Percentiles rank a stretch among this genome's conserved stretches.
phyloP scores from a whole-genome alignment of 2,797 vertebrate species.

The Anguilla marmorata region DNA sequence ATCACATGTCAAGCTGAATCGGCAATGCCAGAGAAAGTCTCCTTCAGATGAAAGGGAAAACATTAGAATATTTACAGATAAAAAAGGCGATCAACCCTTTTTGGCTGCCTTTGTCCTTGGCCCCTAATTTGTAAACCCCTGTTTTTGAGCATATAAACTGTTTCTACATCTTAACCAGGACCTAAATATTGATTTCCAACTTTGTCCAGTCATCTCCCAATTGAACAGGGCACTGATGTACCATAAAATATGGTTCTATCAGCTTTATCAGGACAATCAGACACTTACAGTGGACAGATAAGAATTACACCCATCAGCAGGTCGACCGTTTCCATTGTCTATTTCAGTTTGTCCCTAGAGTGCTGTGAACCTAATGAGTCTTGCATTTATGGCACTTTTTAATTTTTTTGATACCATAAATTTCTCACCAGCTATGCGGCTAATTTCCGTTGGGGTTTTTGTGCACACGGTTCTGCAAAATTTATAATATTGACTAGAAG shows the following conservation, averaged over 20 bases:
- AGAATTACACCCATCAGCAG: background rate
- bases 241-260: background rate
- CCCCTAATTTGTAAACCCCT: background rate
- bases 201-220: background rate
- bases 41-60: constrained; percentile 1
- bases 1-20: background rate
- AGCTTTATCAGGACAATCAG: background rate
- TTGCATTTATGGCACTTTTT: background rate
- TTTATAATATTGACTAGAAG: background rate
- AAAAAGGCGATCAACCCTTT: background rate
- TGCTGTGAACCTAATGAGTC: background rate
- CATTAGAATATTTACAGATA: background rate
- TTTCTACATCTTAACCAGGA: background rate
- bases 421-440: background rate
- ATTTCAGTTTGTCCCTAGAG: background rate
- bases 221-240: background rate
- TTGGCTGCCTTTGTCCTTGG: background rate
- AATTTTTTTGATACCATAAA: background rate
- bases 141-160: background rate
- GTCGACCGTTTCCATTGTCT: background rate
- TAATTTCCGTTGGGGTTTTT: background rate
- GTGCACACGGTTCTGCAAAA: background rate
- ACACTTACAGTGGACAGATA: background rate
- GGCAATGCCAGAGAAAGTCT: background rate
- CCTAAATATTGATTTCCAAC: background rate